Base-by-base conservation (phyloP, 2,797 vertebrate genomes). In the Enteromius argenteus region DNA sequence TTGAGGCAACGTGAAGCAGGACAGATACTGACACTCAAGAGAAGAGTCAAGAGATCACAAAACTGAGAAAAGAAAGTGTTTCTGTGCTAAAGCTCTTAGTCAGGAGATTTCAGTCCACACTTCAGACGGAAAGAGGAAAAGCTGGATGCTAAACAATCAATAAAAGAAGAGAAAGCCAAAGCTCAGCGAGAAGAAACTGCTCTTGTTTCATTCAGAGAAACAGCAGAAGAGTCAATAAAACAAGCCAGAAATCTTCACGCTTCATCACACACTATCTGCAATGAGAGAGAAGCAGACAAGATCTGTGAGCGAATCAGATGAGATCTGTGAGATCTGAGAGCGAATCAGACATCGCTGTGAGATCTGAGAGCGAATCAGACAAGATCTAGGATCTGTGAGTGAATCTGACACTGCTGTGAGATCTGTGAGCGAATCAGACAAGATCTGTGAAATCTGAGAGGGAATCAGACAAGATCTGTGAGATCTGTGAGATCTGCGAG, bases 101-200 rank as follows among this genome's bases (percentile, higher is more conserved):
- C 64, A 71, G 79, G 79, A 80, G 79, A 56, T 58, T 58, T 58
- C 21, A 11, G 49, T 10, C n/a, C 14, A 85, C 49, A 44, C 35
- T 79, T 37, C 76, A 58, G 17, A 81, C 37, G 27, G 66, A 30
- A 21, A 15, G 82, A 44, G 60, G 87, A 88, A 80, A 83, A 75
- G 64, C 51, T 85, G 81, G 73, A 64, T 72, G 32, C 69, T 80
- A 69, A 56, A 37, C 49, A 75, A 89, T 90, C 87, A 87, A 90
- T 90, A 89, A 86, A 46, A 62, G 37, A 15, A 56, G 15, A 85
- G 84, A 23, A 84, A 44, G 4, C 56, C 60, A 84, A 77, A 85
- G 82, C 78, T 87, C 81, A 88, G 88, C 82, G 86, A 86, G 83
- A 73, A 77, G 35, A 49, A 76, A 19, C 51, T 67, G 35, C 37